Evolutionary conservation across 2,888 invertebrate genomes (phyloP).

Genomic region (Ennomos fuscantarius): DNA sequence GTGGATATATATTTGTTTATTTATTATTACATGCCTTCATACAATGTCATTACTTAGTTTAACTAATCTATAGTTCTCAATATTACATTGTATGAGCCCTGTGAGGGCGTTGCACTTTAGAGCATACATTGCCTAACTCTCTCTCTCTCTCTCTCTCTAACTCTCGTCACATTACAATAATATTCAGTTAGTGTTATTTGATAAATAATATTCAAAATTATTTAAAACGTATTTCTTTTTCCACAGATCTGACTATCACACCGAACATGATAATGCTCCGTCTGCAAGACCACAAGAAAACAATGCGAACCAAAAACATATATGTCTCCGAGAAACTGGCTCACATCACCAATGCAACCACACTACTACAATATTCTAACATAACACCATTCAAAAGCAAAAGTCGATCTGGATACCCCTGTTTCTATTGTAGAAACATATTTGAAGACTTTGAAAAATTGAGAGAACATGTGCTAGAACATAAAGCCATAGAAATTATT

Average conservation of each 20-base stretch:
- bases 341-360: conserved; percentile 46
- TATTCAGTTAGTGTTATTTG: too few relatives aligned
- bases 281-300: conserved; percentile 13
- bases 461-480: conserved; percentile 38
- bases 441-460: conserved; percentile 42
- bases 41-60: too few relatives aligned
- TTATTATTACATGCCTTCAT: too few relatives aligned
- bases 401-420: conserved; percentile 48
- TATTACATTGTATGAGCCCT: too few relatives aligned
- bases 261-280: conserved; percentile 38
- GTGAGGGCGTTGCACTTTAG: too few relatives aligned
- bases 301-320: conserved; percentile 4
- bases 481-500: conserved; percentile 32
- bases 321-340: conserved; percentile 43
- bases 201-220: neutral
- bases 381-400: conserved; percentile 53
- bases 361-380: conserved; percentile 49
- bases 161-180: too few relatives aligned
- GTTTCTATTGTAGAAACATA: conserved; percentile 50
- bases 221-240: neutral
- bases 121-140: too few relatives aligned
- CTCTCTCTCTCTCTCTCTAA: too few relatives aligned
- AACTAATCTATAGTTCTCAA: too few relatives aligned
- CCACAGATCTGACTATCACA: conserved; percentile 45
- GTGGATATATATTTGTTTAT: too few relatives aligned